phyloP scores from a whole-genome alignment of 2,113 vertebrate species.

The Balaeniceps rex region DNA sequence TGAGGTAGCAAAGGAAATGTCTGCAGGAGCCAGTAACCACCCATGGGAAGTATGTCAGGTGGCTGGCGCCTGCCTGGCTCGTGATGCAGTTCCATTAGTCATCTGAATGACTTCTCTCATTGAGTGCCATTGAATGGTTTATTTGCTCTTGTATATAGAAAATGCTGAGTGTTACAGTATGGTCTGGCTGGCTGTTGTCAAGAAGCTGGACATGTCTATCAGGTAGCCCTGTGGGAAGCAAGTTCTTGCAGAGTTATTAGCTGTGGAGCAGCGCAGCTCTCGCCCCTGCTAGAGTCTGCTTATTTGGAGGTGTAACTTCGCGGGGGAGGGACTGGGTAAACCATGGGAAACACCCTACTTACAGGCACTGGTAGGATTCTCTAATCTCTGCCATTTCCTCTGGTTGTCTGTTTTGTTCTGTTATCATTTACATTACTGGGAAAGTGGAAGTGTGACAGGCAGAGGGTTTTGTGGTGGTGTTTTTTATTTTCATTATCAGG shows the following conservation, averaged over 20 bases:
- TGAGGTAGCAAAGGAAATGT: background rate
- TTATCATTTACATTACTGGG: background rate
- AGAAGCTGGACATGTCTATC: background rate
- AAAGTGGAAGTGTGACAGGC: background rate
- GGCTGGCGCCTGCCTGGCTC: background rate
- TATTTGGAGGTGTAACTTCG: background rate
- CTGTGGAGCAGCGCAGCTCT: background rate
- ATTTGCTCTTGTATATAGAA: background rate
- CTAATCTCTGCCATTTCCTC: background rate
- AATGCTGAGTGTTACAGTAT: background rate
- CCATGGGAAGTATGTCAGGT: background rate
- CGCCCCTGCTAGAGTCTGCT: background rate
- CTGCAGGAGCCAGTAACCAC: background rate
- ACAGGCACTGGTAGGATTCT: background rate
- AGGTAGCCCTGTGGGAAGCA: background rate
- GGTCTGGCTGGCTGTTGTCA: background rate
- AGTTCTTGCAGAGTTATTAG: background rate
- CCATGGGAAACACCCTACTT: background rate
- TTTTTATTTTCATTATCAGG: background rate
- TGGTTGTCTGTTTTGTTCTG: background rate
- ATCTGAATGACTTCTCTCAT: background rate
- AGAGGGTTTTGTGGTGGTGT: background rate
- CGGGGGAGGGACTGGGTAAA: background rate
- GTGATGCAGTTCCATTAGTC: background rate
- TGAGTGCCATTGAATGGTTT: background rate